Evolutionary conservation across 2,888 invertebrate species (phyloP).

Genomic region (Panopea generosa): DNA sequence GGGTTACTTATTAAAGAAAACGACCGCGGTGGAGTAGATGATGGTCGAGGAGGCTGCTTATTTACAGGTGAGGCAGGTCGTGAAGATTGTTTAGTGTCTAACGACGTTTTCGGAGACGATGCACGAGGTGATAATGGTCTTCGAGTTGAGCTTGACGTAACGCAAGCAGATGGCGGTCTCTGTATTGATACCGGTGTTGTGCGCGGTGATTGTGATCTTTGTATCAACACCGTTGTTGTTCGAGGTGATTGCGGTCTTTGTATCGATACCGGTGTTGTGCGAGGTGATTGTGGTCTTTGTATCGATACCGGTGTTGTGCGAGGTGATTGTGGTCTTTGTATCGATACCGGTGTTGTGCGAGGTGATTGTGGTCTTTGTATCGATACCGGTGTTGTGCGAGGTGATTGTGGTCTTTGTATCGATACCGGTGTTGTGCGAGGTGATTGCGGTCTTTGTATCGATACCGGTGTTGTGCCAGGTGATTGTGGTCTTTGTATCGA

Average conservation of each 20-base stretch:
- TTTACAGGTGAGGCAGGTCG: slow-evolving; percentile 23
- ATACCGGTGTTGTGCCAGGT: no score
- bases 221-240: slow-evolving; percentile 14
- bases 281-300: not conserved
- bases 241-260: slow-evolving; percentile 42
- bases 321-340: slow-evolving; percentile 10
- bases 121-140: slow-evolving; percentile 33
- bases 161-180: slow-evolving; percentile 34
- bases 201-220: slow-evolving; percentile 43
- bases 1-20: slow-evolving; percentile 51
- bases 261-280: not conserved
- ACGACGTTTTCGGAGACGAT: not conserved
- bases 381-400: no score
- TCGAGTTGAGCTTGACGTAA: slow-evolving; percentile 12
- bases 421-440: no score
- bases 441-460: no score
- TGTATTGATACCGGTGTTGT: slow-evolving; percentile 23
- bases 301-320: not conserved
- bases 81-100: not conserved
- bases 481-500: no score
- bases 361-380: no score
- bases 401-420: no score
- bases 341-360: slow-evolving; percentile 15
- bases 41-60: slow-evolving; percentile 36
- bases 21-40: slow-evolving; percentile 60